phyloP scores from a whole-genome alignment of 2,888 invertebrate genomes.

The Conops quadrifasciatus region DNA sequence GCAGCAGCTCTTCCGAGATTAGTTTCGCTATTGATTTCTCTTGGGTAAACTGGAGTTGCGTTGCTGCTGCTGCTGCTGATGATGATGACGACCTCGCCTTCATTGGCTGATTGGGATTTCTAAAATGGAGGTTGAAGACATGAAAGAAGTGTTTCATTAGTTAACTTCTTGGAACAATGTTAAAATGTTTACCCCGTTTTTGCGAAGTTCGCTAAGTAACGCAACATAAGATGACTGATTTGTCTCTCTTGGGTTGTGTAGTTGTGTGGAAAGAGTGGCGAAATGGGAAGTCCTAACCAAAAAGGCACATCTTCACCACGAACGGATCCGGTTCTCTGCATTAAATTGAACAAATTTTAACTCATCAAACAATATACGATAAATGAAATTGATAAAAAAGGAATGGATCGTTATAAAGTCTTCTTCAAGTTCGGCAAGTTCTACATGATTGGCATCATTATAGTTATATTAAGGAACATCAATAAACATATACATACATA shows the following conservation, averaged over 20 bases:
- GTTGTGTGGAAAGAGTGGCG: constrained; percentile 76
- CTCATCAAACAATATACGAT: too few species aligned
- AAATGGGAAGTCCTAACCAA: constrained; percentile 81
- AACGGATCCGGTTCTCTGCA: constrained; percentile 80
- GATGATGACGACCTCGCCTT: constrained; percentile 40
- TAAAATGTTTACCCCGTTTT: constrained; percentile 76
- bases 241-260: constrained; percentile 80
- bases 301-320: constrained; percentile 88
- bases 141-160: too few species aligned
- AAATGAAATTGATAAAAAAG: too few species aligned
- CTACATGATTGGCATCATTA: too few species aligned
- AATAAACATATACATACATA: too few species aligned
- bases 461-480: too few species aligned
- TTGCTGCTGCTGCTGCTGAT: constrained; percentile 35
- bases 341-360: too few species aligned
- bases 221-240: constrained; percentile 80
- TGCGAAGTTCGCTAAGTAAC: constrained; percentile 87
- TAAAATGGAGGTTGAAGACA: constrained; percentile 35
- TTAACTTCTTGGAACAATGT: neutral
- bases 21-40: neutral
- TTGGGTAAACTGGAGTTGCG: constrained; percentile 3
- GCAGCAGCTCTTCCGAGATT: neutral
- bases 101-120: constrained; percentile 59
- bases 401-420: too few species aligned
- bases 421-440: too few species aligned